phyloP scores from a whole-genome alignment of 2,113 vertebrate species.

The Lamprotornis superbus region DNA sequence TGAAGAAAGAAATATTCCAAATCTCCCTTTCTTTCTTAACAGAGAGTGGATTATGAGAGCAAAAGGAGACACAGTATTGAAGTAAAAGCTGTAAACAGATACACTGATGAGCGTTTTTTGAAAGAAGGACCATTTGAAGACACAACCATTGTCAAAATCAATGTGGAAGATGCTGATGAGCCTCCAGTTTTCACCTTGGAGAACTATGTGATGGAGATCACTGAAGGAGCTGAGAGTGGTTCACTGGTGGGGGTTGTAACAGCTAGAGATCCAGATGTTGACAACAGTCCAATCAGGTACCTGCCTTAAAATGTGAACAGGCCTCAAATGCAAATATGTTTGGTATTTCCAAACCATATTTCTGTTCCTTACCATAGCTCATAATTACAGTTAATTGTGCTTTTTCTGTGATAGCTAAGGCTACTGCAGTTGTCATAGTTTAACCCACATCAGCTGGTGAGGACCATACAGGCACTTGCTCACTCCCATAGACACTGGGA shows the following conservation, averaged over 20 bases:
- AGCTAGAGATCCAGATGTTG: constrained; percentile 84
- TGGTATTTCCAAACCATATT: background rate
- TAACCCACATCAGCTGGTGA: background rate
- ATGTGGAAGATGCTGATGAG: constrained; percentile 87
- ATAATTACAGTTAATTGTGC: background rate
- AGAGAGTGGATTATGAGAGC: constrained; percentile 89
- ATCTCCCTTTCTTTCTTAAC: background rate
- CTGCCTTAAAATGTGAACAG: background rate
- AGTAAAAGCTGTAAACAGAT: constrained; percentile 80
- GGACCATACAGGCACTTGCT: accelerated
- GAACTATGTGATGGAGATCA: constrained; percentile 80
- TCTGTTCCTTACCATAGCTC: background rate
- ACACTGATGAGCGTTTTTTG: constrained; percentile 75
- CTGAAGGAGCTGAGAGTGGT: constrained; percentile 74
- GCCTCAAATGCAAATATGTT: background rate
- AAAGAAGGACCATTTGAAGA: constrained; percentile 75
- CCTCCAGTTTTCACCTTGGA: constrained; percentile 82
- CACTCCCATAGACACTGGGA: background rate
- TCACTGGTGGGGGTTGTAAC: constrained; percentile 77
- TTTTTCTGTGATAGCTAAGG: background rate
- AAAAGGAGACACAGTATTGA: constrained; percentile 78
- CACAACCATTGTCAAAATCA: constrained; percentile 82
- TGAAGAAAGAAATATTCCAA: background rate
- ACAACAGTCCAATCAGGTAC: constrained; percentile 80
- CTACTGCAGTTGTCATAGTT: background rate